Conservation (phyloP, 2,797 vertebrate species). For the Tragopan temminckii region DNA sequence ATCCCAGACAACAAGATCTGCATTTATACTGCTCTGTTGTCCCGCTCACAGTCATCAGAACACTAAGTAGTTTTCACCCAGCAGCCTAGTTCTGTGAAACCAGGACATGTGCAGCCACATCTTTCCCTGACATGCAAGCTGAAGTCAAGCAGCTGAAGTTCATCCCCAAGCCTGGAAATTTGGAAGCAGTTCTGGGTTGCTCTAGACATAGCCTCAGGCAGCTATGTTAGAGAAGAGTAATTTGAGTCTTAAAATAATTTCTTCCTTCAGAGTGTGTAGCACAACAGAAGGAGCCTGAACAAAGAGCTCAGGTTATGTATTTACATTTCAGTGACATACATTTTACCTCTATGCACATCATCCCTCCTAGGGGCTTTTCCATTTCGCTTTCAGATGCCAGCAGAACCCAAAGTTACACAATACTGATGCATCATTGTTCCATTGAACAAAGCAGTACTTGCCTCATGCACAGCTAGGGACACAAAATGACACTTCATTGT, state of each 20-base stretch:
- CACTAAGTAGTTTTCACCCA: background rate
- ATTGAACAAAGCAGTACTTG: conserved; percentile 71
- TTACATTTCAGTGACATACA: conserved; percentile 32
- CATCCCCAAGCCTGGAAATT: background rate
- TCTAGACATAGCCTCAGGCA: background rate
- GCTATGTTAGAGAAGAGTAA: background rate
- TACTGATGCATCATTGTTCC: conserved; percentile 66
- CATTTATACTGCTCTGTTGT: background rate
- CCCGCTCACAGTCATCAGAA: background rate
- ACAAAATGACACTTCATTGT: conserved; percentile 74
- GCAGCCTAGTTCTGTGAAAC: background rate
- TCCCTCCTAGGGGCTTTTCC: conserved; percentile 44
- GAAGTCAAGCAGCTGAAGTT: background rate
- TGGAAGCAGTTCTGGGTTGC: background rate
- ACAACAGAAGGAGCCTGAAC: conserved; percentile 30
- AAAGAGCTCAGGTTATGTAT: background rate
- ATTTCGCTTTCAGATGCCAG: conserved; percentile 60
- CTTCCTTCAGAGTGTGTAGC: background rate
- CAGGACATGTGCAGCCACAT: background rate
- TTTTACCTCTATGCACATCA: conserved; percentile 52
- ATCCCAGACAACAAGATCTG: background rate
- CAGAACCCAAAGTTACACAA: conserved; percentile 68
- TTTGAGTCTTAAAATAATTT: background rate
- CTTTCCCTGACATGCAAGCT: background rate
- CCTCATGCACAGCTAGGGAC: conserved; percentile 66